Conservation (phyloP, 2,113 vertebrate species). For the Piliocolobus tephrosceles region DNA sequence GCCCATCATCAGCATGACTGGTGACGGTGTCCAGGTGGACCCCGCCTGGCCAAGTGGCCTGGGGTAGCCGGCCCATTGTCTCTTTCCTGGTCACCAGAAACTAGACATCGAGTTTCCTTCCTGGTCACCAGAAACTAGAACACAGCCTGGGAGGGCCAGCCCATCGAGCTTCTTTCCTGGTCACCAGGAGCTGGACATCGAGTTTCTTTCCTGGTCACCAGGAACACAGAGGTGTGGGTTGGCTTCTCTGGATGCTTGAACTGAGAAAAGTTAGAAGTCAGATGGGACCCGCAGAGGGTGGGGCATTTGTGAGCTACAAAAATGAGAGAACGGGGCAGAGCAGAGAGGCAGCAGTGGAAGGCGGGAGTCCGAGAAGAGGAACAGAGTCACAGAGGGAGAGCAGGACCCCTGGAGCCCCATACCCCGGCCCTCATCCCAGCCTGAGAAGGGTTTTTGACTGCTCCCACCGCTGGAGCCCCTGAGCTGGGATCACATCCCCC, state of each 20-base stretch:
- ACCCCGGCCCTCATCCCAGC: fast-evolving
- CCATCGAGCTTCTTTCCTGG: background rate
- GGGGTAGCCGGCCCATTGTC: background rate
- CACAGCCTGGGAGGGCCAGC: background rate
- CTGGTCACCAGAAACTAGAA: background rate
- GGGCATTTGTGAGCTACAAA: background rate
- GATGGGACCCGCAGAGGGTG: background rate
- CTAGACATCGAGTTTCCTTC: background rate
- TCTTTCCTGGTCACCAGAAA: background rate
- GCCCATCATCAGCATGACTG: background rate
- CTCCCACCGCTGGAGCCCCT: no score
- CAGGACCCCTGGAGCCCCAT: background rate
- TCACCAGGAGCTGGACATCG: background rate
- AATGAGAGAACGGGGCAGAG: background rate
- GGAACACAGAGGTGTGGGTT: no score
- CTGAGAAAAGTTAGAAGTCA: background rate
- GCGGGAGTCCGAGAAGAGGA: background rate
- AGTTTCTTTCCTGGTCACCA: no score
- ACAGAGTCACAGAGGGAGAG: background rate
- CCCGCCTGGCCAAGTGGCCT: fast-evolving
- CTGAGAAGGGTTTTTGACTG: no score
- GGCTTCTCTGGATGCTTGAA: background rate
- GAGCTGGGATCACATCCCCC: no score
- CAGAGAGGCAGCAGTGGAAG: background rate
- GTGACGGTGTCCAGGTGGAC: background rate